Base-by-base conservation (phyloP, 1,140 invertebrate genomes). In the Hypothenemus hampei region DNA sequence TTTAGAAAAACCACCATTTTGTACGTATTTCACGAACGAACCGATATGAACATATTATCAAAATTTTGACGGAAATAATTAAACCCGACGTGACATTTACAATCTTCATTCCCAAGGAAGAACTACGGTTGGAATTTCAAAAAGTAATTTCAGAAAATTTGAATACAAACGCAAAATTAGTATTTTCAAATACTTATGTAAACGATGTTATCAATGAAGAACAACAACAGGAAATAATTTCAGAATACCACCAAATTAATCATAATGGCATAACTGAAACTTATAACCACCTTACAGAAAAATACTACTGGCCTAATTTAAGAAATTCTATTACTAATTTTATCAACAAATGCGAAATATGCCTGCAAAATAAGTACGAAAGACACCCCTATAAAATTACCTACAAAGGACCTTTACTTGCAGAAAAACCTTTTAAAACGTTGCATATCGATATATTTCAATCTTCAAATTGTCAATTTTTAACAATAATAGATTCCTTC, bases 401-500 rank as follows among this genome's bases (percentile, higher is more conserved):
- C 21, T 51, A 31, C 20, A 19, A 31, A 21, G 48, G 51, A 15
- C 56, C 62, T 15, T 16, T 63, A 4, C 19, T 61, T 8, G 41
- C 58, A n/a, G 59, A 53, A 59, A 58, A 53, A 65, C 63, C 63
- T 7, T 63, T 66, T 46, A 57, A 66, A 16, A 37, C 54, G 1
- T 58, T 64, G 13, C 61, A 65, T 41, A 35, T 65, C 20, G 63
- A 66, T 31, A 46, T 41, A 8, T 65, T 65, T 43, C 48, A 35
- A 21, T 61, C 63, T 23, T 45, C 60, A 11, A 51, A 53, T 23
- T 10, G 16, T 11, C 57, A 57, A 48, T 65, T 63, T 19, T 26
- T 63, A 20, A 66, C 62, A 22, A 61, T 66, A 22, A 61, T 65
- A 41, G 60, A 66, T 45, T 22, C 46, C 4, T 62, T 60, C 48